These are phyloP conservation scores for Oedothorax gibbosus DNA, from an alignment of 1,140 invertebrate genomes.

Conservation along the genomic window DNA sequence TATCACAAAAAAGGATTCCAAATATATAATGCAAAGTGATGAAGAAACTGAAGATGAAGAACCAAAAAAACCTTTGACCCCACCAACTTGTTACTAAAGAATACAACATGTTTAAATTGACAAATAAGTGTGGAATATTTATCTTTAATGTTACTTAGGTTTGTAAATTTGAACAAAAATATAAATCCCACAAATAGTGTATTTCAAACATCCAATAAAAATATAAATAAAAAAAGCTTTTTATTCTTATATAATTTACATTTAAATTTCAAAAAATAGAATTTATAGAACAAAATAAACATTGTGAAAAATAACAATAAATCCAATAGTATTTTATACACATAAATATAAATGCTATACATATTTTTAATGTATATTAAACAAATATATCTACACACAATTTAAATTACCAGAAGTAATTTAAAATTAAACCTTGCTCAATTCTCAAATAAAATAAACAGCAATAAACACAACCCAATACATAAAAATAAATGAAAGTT, in stretches of 20 bases:
- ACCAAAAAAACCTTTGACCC: neutral
- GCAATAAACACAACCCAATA: no score
- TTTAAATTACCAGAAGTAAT: no score
- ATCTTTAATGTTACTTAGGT: neutral
- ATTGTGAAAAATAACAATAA: no score
- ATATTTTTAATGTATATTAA: no score
- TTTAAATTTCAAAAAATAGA: neutral
- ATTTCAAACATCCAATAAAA: constrained; percentile 3
- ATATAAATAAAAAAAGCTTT: neutral
- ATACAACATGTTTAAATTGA: neutral
- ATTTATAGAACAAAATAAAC: neutral
- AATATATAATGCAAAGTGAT: constrained; percentile 31
- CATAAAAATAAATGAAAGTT: no score
- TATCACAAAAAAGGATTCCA: neutral
- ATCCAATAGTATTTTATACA: no score
- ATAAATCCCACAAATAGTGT: neutral
- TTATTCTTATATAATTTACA: neutral
- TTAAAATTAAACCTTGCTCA: no score
- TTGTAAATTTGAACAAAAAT: neutral
- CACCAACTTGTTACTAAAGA: constrained; percentile 25
- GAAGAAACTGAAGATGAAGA: constrained; percentile 16
- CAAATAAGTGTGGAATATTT: neutral
- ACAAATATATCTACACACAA: no score
- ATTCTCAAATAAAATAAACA: no score
- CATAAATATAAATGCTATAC: no score